Base-by-base conservation (phyloP, 2,888 invertebrate species). In the Polia nebulosa region DNA sequence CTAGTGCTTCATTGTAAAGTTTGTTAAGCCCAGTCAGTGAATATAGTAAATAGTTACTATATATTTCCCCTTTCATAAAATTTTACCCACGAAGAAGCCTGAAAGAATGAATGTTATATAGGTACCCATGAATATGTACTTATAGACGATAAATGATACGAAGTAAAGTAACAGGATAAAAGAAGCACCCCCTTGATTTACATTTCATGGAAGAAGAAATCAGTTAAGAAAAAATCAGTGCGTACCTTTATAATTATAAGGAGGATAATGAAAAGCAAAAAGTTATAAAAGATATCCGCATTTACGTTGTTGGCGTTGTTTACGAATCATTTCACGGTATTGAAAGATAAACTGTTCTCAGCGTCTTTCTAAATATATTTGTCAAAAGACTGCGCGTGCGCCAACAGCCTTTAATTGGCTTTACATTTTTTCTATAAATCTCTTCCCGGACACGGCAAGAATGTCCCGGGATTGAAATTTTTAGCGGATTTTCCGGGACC, bases 351-450 rank as follows among this genome's bases (percentile, higher is more conserved):
- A 84, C 72, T 82, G 83, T 83, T 77, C 86, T 75, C 76, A 59
- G 60, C 67, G 47, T 69, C 60, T 66, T 74, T 78, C 72, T 72
- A 74, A 82, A 80, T 79, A 91, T 86, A 89, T 90, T 87, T 89
- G 87, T 91, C 87, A 87, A 78, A 84, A 80, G 70, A 78, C 81
- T 78, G 78, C 69, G 86, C 84, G 74, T 85, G 87, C 82, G 79
- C 78, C 63, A 70, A 76, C 80, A 86, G 85, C 86, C 75, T 84
- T 89, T 89, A 90, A 92, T 90, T 90, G 83, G 78, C 87, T 85
- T 89, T 87, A 88, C 88, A 90, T 88, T 87, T 80, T 75, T 72
- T 68, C 80, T 80, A 88, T 89, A 90, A 90, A 91, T 91, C 87
- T 87, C 83, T 79, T 81, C 76, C 80, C 82, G 81, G 84, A 86